Evolutionary conservation across 2,888 invertebrate genomes (phyloP).

Genomic region (Priocnemis perturbator): DNA sequence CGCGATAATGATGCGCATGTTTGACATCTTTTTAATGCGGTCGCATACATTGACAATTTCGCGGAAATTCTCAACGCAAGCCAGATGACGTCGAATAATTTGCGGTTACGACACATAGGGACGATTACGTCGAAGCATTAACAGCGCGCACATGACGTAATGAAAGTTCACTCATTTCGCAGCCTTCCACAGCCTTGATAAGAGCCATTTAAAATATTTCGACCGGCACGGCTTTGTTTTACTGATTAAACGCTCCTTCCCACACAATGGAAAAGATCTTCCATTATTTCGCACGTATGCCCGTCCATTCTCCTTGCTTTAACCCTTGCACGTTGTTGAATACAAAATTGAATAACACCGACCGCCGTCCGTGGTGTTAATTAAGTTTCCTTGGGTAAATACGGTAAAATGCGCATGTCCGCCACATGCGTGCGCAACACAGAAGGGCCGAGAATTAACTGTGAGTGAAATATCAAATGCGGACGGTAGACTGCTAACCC

Average conservation of each 20-base stretch:
- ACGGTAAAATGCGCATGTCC: slow-evolving; percentile 40
- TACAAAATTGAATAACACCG: slow-evolving; percentile 52
- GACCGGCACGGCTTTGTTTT: too few relatives aligned
- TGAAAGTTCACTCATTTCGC: too few relatives aligned
- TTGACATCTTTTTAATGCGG: too few relatives aligned
- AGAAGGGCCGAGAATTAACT: slow-evolving; percentile 21
- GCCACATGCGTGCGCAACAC: not conserved
- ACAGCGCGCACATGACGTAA: too few relatives aligned
- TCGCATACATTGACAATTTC: too few relatives aligned
- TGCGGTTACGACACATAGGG: too few relatives aligned
- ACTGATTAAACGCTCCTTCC: not conserved
- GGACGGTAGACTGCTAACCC: slow-evolving; percentile 1
- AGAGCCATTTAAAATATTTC: too few relatives aligned
- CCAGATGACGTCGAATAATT: too few relatives aligned
- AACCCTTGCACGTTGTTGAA: slow-evolving; percentile 41
- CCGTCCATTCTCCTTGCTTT: slow-evolving; percentile 43
- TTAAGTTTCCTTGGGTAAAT: slow-evolving; percentile 39
- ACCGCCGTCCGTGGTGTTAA: slow-evolving; percentile 26
- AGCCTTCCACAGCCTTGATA: too few relatives aligned
- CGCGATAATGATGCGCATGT: too few relatives aligned
- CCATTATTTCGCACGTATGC: slow-evolving; percentile 30
- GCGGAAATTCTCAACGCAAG: too few relatives aligned
- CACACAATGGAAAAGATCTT: not conserved
- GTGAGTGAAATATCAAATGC: slow-evolving; percentile 8
- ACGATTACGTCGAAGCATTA: too few relatives aligned